phyloP scores from a whole-genome alignment of 2,113 vertebrate genomes.

The Callorhinus ursinus region DNA sequence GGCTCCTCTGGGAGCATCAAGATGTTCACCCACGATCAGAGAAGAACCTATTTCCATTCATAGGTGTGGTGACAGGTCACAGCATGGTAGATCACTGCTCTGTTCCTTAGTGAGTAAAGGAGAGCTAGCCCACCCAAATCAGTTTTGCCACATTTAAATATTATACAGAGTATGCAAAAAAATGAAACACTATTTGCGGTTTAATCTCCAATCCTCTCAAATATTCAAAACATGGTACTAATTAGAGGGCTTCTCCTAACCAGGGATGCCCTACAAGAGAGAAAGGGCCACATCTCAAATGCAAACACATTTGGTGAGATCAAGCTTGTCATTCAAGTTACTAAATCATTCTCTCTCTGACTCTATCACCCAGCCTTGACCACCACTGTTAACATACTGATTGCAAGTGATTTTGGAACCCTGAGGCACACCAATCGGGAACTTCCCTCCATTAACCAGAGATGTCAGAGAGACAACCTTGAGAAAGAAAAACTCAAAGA shows the following conservation, averaged over 20 bases:
- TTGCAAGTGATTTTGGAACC: background rate
- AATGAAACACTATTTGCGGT: background rate
- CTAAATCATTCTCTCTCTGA: background rate
- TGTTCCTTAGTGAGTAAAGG: background rate
- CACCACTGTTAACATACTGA: background rate
- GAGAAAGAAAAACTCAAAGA: background rate
- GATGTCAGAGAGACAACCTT: background rate
- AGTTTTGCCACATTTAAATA: background rate
- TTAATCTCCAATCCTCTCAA: background rate
- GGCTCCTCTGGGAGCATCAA: background rate
- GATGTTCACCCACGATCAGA: background rate
- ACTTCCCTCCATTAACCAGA: background rate
- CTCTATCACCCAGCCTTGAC: background rate
- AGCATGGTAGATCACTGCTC: rapidly evolving
- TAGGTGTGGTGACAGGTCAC: rapidly evolving
- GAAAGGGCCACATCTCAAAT: background rate
- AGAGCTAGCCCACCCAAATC: background rate
- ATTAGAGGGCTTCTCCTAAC: background rate
- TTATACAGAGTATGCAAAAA: background rate
- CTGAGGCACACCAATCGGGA: background rate
- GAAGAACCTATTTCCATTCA: background rate
- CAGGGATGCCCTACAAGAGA: background rate
- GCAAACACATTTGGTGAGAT: background rate
- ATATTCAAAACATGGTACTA: background rate
- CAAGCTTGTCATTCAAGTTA: background rate